A percentile compares a stretch with the other conserved stretches of the same genome.
phyloP scores from a whole-genome alignment of 1,140 invertebrate genomes.

The Eurytemora carolleeae region DNA sequence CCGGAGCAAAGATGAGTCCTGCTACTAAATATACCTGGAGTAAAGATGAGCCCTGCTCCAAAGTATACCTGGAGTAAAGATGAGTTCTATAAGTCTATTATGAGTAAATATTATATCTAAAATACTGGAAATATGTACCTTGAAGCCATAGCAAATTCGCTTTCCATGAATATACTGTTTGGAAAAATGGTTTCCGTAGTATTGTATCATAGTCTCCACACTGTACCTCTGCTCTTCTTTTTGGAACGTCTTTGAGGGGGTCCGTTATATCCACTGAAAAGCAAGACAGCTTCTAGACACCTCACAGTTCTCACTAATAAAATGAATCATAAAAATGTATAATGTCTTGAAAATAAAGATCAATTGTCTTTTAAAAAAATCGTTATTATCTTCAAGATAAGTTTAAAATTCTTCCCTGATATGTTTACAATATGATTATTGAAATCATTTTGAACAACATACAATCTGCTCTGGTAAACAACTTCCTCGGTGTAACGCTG shows the following conservation, averaged over 20 bases:
- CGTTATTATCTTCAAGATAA: neutral
- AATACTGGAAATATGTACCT: slow-evolving; percentile 17
- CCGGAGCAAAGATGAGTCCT: too few species aligned
- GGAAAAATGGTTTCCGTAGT: slow-evolving; percentile 28
- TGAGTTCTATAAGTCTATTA: too few species aligned
- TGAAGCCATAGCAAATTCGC: slow-evolving; percentile 29
- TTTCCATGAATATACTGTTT: slow-evolving; percentile 30
- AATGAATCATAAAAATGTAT: too few species aligned
- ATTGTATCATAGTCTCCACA: slow-evolving; percentile 31
- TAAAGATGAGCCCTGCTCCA: too few species aligned
- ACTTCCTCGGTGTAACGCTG: too few species aligned
- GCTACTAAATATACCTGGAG: too few species aligned
- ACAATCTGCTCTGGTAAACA: neutral
- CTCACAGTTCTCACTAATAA: neutral
- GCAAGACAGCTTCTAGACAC: neutral
- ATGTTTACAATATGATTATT: neutral
- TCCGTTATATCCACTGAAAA: neutral
- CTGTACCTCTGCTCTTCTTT: slow-evolving; percentile 19
- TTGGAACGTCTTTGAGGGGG: neutral
- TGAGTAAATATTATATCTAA: too few species aligned
- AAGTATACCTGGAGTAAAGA: too few species aligned
- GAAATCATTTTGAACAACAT: neutral
- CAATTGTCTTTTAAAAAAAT: too few species aligned
- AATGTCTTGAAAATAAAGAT: too few species aligned
- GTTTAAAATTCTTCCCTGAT: neutral